phyloP scores from a whole-genome alignment of 2,113 vertebrate genomes.

The Nanorana parkeri region DNA sequence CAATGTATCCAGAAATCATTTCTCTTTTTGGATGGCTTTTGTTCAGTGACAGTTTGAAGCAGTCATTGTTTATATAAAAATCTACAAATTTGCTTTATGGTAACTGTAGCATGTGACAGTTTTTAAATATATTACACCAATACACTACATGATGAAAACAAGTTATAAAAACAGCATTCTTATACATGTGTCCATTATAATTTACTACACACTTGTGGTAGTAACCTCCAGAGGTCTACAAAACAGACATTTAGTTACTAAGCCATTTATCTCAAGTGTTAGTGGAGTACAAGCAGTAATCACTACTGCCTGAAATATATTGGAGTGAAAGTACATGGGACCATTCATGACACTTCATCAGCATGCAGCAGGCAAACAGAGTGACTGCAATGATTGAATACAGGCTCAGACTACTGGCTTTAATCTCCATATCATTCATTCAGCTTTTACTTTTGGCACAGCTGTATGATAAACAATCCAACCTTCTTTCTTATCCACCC shows the following conservation, averaged over 20 bases:
- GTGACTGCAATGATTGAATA: conserved; percentile 88
- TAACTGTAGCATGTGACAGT: too few relatives aligned
- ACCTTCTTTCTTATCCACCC: conserved; percentile 70
- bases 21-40: too few relatives aligned
- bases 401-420: conserved; percentile 86
- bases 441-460: conserved; percentile 82
- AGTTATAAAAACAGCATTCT: not conserved
- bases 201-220: conserved; percentile 4
- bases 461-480: conserved; percentile 87
- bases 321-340: conserved; percentile 80
- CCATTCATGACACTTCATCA: conserved; percentile 88
- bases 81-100: too few relatives aligned
- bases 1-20: too few relatives aligned
- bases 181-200: not conserved
- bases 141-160: not conserved
- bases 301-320: conserved; percentile 74
- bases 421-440: conserved; percentile 90
- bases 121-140: too few relatives aligned
- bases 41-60: too few relatives aligned
- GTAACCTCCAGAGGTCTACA: conserved; percentile 62
- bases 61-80: too few relatives aligned
- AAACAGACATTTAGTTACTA: conserved; percentile 70
- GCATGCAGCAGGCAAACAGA: conserved; percentile 85
- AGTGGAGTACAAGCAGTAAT: conserved; percentile 76
- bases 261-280: conserved; percentile 76